Percentiles rank a stretch among this genome's conserved stretches.
These are phyloP conservation scores for Montipora cactus DNA, from an alignment of 64 coral and sea anemone species.

Conservation along the genomic window DNA sequence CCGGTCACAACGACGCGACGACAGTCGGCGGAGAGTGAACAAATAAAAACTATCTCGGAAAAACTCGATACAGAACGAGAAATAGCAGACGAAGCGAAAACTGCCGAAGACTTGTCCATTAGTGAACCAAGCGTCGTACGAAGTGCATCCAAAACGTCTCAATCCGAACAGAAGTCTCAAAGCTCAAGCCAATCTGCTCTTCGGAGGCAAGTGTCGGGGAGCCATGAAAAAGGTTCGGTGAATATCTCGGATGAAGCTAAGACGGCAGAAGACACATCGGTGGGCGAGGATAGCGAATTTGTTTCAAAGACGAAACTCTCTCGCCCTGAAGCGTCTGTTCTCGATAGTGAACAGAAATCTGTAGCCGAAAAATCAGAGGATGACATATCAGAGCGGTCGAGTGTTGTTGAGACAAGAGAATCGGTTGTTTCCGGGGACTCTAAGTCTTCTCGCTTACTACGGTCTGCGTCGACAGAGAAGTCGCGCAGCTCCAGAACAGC, in stretches of 20 bases:
- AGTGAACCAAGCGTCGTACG: conserved; percentile 44
- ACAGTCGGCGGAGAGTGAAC: neutral
- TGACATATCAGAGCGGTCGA: neutral
- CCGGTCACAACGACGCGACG: neutral
- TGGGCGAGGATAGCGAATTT: conserved; percentile 45
- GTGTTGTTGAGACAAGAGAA: neutral
- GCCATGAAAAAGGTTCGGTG: neutral
- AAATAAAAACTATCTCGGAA: neutral
- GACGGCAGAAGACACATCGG: conserved; percentile 32
- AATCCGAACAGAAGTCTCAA: conserved; percentile 1
- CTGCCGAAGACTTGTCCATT: conserved; percentile 48
- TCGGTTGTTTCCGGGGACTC: neutral
- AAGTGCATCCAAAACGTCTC: conserved; percentile 30
- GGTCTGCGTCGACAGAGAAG: conserved; percentile 15
- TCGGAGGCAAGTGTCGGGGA: neutral
- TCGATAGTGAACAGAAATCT: neutral
- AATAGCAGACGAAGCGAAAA: conserved; percentile 59
- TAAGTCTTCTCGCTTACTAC: conserved; percentile 4
- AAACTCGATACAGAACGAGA: neutral
- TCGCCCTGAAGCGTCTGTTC: neutral
- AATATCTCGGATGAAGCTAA: conserved; percentile 52
- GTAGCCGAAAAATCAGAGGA: neutral
- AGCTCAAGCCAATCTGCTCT: conserved; percentile 12
- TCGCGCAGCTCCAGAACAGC: neutral
- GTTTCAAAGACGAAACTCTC: conserved; percentile 9